Conservation (phyloP, 1,140 invertebrate species). For the Popillia japonica region DNA sequence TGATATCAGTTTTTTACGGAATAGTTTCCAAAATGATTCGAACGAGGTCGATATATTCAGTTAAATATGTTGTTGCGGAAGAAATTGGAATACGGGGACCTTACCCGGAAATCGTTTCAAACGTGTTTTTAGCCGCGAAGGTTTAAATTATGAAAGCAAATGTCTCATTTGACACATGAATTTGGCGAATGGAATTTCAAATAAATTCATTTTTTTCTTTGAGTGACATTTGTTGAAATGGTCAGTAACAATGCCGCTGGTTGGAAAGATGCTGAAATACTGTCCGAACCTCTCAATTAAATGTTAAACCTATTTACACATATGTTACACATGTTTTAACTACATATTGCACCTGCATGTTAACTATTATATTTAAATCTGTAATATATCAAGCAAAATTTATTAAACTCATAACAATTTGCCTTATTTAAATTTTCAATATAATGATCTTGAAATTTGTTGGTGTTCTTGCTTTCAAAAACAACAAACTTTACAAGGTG, state of each 20-base stretch:
- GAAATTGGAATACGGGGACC: slow-evolving; percentile 27
- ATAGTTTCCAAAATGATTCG: slow-evolving; percentile 1
- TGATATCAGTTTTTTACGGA: background rate
- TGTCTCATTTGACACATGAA: slow-evolving; percentile 43
- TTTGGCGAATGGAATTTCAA: slow-evolving; percentile 39
- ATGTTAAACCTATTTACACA: no score
- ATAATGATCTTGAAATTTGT: no score
- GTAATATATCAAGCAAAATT: no score
- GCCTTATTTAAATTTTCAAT: no score
- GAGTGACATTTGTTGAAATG: background rate
- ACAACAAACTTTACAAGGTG: no score
- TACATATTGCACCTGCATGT: no score
- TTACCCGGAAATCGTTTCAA: slow-evolving; percentile 35
- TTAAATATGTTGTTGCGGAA: slow-evolving; percentile 37
- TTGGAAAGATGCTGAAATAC: no score
- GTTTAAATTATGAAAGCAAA: slow-evolving; percentile 39
- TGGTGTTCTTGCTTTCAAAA: no score
- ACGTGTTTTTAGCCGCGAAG: slow-evolving; percentile 34
- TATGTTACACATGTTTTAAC: no score
- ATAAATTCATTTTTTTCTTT: slow-evolving; percentile 26
- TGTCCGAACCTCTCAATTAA: no score
- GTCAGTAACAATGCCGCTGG: background rate
- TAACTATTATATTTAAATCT: no score
- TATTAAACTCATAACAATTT: no score
- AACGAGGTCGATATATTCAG: slow-evolving; percentile 12